Evolutionary conservation across 2,888 invertebrate genomes (phyloP).

Genomic region (Drosophila mimica): DNA sequence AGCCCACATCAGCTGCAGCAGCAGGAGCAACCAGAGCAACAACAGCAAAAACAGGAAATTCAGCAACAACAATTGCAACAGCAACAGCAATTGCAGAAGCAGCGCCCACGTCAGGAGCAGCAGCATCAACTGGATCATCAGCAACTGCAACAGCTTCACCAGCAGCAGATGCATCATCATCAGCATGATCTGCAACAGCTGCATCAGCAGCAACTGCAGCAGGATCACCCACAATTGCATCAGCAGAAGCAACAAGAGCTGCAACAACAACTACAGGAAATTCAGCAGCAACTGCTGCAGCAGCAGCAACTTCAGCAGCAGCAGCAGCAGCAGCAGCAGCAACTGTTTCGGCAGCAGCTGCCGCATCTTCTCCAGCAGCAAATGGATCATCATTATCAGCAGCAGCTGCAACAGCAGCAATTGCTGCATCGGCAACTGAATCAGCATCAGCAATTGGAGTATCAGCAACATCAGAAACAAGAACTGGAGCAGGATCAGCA

Average conservation of each 20-base stretch:
- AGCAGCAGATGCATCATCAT: too few relatives aligned
- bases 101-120: background rate
- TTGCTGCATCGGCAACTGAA: background rate
- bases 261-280: background rate
- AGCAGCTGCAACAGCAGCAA: background rate
- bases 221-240: background rate
- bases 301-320: background rate
- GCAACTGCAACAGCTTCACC: background rate
- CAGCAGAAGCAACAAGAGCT: background rate
- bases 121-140: background rate
- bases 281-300: background rate
- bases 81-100: background rate
- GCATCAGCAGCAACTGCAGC: background rate
- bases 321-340: background rate
- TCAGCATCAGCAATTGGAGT: background rate
- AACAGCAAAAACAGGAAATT: background rate
- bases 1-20: background rate
- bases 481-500: background rate
- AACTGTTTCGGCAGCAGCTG: background rate
- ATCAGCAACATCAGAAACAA: background rate
- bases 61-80: background rate
- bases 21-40: background rate
- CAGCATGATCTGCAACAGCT: too few relatives aligned
- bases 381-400: background rate
- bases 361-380: background rate